Base-by-base conservation (phyloP, 2,113 vertebrate species). In the Elanoides forficatus region DNA sequence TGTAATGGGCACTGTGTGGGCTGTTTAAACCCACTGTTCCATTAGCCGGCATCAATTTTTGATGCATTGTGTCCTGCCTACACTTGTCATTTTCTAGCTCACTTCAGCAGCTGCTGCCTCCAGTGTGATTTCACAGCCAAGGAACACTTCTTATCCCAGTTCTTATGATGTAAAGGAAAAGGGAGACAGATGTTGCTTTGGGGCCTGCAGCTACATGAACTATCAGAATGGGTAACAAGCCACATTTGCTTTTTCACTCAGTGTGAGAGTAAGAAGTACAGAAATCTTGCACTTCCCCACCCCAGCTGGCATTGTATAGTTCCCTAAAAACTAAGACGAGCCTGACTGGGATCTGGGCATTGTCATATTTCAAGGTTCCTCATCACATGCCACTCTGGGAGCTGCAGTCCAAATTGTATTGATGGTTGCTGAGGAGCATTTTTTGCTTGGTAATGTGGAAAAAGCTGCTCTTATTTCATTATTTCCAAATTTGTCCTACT, bases 81-180 rank as follows among this genome's bases (percentile, higher is more conserved):
- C 78, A 34, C 58, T 86, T 81, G 58, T 70, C 15, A 70, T 93
- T 91, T 95, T 45, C 86, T 72, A 75, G 83, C 58, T 93, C 89
- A 42, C 70, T 95, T 67, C 11, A 45, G 93, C 94, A 95, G 78
- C 88, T 97, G 94, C 88, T 95, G 84, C 89, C 70, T 89, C 62
- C 78, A 80, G 30, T 95, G 32, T 0, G 8, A 94, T 93, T 93
- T 88, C 89, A 79, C 81, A 94, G 88, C 81, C 76, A 91, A 85
- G 76, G 63, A 89, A 80, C 56, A 16, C 11, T 79, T 91, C 60
- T 84, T 75, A 91, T 43, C 43, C 70, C 42, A 45, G 53, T 52
- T 81, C 86, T 52, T 60, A 42, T 0, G 22, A 75, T 78, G 62
- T 65, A 94, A 87, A 94, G 60, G 59, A 67, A 90, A 94, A 88